Base-by-base conservation (phyloP, 2,888 invertebrate species). In the Apodemia mormo region DNA sequence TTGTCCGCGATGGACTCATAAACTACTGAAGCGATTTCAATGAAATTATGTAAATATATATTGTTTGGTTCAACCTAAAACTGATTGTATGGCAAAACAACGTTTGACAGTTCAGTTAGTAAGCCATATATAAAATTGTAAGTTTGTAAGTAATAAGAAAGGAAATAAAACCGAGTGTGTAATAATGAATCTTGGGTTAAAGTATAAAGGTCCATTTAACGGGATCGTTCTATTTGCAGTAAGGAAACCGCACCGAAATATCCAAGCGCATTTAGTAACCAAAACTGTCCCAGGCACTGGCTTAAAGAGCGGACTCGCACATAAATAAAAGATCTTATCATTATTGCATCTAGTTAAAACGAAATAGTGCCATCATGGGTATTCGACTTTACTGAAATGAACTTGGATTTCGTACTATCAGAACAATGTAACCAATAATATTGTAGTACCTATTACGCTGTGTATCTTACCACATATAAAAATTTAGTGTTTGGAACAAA, bases 221-320 rank as follows among this genome's bases (percentile, higher is more conserved):
- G 69, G 71, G 74, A 73, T 73, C 76, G 73, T 77, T 76, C 74
- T 76, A 77, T 78, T 77, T 77, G 75, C 75, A 76, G 73, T 77
- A 75, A 76, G 76, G 75, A 76, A 75, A 77, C 76, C 65, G 40
- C 65, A 65, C 69, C 71, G 72, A 76, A 76, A 76, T 75, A 75
- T 74, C 71, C 67, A 70, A 68, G 68, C 71, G 70, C 70, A 72
- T 68, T 71, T 73, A 71, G 71, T 52, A 72, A 72, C 74, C 76
- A 70, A 22, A 75, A 74, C 68, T 73, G 70, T 72, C 76, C 54
- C 56, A 73, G 68, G 72, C 71, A 71, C 68, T 69, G 58, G 65
- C 45, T 69, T 69, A 56, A 69, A 56, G 65, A 65, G 43, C 54
- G 65, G 37, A 14, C 65, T 65, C 54, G 40, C 33, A 69, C 68